phyloP scores from a whole-genome alignment of 2,888 invertebrate species.

The Tenthredo scrophulariae region DNA sequence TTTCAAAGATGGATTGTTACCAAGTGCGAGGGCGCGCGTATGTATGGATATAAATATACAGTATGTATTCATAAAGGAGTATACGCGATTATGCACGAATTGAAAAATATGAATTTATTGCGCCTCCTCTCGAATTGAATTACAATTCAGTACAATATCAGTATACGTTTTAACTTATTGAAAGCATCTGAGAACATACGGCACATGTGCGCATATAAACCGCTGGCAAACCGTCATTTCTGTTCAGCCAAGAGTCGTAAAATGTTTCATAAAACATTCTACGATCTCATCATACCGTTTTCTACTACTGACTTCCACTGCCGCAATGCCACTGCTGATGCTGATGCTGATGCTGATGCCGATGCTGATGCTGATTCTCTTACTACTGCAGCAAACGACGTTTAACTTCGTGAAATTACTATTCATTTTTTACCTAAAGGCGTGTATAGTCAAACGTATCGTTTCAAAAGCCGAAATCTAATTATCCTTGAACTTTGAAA shows the following conservation, averaged over 20 bases:
- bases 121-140: slow-evolving; percentile 29
- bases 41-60: background rate
- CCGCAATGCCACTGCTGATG: slow-evolving; percentile 49
- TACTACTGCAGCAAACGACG: background rate
- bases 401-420: background rate
- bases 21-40: no score
- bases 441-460: background rate
- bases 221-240: slow-evolving; percentile 38
- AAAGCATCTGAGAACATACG: slow-evolving; percentile 52
- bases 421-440: background rate
- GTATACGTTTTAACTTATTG: slow-evolving; percentile 49
- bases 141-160: slow-evolving; percentile 37
- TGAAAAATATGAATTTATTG: slow-evolving; percentile 22
- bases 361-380: slow-evolving; percentile 47
- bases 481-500: slow-evolving; percentile 38
- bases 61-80: no score
- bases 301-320: slow-evolving; percentile 55
- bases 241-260: slow-evolving; percentile 50
- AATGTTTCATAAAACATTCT: slow-evolving; percentile 74
- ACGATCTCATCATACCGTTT: slow-evolving; percentile 63
- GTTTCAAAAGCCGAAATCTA: background rate
- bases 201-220: slow-evolving; percentile 38
- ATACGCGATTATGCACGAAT: background rate
- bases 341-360: slow-evolving; percentile 25
- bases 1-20: background rate